Evolutionary conservation across 2,113 vertebrate species (phyloP).

Genomic region (Pseudolaguvia tuberculata): DNA sequence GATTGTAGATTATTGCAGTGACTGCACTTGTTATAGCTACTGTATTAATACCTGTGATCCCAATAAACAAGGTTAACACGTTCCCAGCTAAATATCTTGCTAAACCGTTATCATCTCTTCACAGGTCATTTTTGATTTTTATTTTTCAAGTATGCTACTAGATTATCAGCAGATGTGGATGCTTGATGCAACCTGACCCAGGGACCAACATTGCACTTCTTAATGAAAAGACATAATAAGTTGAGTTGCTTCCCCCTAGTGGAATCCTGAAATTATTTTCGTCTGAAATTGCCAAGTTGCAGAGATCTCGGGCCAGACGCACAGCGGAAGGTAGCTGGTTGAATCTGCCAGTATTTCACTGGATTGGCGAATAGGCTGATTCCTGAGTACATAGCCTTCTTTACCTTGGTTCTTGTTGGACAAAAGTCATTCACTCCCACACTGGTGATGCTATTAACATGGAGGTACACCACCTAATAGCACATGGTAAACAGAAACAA

Average conservation of each 20-base stretch:
- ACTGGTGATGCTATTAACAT: constrained; percentile 83
- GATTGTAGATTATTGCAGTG: constrained; percentile 29
- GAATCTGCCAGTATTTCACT: constrained; percentile 88
- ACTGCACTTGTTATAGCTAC: constrained; percentile 24
- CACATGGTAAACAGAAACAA: constrained; percentile 5
- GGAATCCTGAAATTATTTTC: constrained; percentile 49
- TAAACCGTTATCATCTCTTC: neutral
- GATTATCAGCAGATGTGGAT: constrained; percentile 25
- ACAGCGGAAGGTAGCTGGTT: constrained; percentile 89
- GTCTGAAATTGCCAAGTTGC: constrained; percentile 87
- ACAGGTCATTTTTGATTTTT: neutral
- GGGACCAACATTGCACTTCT: neutral
- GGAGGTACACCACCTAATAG: constrained; percentile 87
- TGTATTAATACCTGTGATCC: neutral
- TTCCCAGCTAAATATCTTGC: neutral
- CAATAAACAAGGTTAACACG: neutral
- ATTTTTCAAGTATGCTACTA: constrained; percentile 43
- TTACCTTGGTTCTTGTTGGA: constrained; percentile 67
- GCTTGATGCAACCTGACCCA: constrained; percentile 16
- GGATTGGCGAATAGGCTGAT: constrained; percentile 96
- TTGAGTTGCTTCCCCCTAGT: constrained; percentile 35
- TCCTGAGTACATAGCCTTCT: constrained; percentile 84
- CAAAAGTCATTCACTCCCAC: constrained; percentile 95
- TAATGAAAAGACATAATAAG: constrained; percentile 4
- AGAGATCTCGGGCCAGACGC: constrained; percentile 80